Percentiles rank a stretch among this genome's conserved stretches.
These are phyloP conservation scores for Zygaena filipendulae DNA, from an alignment of 2,888 invertebrate species.

Conservation along the genomic window DNA sequence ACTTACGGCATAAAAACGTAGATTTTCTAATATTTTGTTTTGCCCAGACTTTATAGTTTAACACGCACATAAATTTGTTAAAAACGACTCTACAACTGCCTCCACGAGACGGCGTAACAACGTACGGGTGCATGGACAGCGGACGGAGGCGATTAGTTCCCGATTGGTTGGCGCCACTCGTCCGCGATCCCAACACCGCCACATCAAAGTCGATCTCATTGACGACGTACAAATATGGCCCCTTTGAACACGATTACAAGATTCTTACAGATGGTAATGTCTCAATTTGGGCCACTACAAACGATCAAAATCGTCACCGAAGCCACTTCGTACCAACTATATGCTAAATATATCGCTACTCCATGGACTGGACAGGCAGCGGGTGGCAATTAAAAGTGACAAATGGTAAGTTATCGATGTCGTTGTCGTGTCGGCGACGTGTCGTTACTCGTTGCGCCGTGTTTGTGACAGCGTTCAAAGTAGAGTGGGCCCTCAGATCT, in stretches of 20 bases:
- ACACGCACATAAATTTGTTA: no score
- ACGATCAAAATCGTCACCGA: constrained; percentile 12
- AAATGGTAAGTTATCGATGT: constrained; percentile 52
- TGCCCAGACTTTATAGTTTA: no score
- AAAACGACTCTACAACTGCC: no score
- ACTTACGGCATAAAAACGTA: no score
- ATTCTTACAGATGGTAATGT: constrained; percentile 32
- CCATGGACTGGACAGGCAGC: constrained; percentile 50
- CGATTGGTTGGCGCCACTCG: constrained; percentile 24
- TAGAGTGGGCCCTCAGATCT: constrained; percentile 41
- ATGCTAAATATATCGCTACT: constrained; percentile 56
- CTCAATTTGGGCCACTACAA: constrained; percentile 33
- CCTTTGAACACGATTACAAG: constrained; percentile 36
- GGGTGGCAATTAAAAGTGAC: constrained; percentile 67
- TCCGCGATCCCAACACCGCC: constrained; percentile 21
- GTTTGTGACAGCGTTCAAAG: constrained; percentile 32
- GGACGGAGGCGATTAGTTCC: constrained; percentile 27
- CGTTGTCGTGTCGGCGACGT: constrained; percentile 26
- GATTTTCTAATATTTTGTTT: no score
- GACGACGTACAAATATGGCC: constrained; percentile 35
- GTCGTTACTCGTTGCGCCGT: constrained; percentile 36
- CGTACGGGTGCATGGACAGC: no score
- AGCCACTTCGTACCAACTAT: constrained; percentile 33
- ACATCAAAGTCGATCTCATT: constrained; percentile 31
- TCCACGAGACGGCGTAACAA: no score